A percentile compares a stretch with the other conserved stretches of the same genome.
phyloP scores from a whole-genome alignment of 2,888 invertebrate species.

The Phengaris arion region DNA sequence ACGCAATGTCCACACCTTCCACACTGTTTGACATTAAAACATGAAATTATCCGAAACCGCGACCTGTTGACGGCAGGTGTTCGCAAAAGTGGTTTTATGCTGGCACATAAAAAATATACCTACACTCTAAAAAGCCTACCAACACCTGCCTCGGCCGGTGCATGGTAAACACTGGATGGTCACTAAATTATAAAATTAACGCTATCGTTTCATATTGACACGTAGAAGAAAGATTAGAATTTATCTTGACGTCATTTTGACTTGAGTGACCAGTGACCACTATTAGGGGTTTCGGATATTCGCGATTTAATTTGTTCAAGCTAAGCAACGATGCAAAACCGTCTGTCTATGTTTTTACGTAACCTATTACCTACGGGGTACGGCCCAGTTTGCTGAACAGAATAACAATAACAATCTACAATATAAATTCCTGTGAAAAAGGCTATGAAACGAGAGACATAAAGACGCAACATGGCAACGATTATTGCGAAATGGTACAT shows the following conservation, averaged over 20 bases:
- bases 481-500: slow-evolving; percentile 28
- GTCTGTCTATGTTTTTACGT: too few relatives aligned
- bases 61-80: slow-evolving; percentile 14
- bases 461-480: slow-evolving; percentile 6
- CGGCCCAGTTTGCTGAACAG: background rate
- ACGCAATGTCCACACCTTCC: background rate
- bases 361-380: too few relatives aligned
- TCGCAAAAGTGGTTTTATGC: slow-evolving; percentile 12
- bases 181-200: background rate
- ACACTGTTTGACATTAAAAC: background rate
- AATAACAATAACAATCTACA: background rate
- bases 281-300: too few relatives aligned
- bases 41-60: slow-evolving; percentile 21
- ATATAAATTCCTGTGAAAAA: background rate
- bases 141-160: slow-evolving; percentile 20
- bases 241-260: too few relatives aligned
- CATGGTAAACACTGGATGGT: background rate
- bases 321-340: too few relatives aligned
- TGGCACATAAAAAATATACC: slow-evolving; percentile 10
- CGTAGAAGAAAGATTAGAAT: background rate
- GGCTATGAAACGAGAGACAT: background rate
- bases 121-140: slow-evolving; percentile 20
- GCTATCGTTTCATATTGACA: background rate
- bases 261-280: too few relatives aligned
- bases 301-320: too few relatives aligned